phyloP scores from a whole-genome alignment of 2,888 invertebrate species.

The Rhamphomyia laevipes region DNA sequence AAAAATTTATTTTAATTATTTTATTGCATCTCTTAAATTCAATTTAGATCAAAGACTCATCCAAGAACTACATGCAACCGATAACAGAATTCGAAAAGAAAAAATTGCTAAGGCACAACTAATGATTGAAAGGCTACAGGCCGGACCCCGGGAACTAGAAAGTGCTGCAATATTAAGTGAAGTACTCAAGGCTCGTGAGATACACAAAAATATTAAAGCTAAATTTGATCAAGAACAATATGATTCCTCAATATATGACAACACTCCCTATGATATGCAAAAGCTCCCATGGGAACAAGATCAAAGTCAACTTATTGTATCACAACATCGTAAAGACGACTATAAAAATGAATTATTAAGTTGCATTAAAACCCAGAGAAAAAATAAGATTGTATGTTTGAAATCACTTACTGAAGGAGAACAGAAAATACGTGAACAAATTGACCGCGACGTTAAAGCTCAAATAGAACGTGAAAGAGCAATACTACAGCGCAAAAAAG shows the following conservation, averaged over 20 bases:
- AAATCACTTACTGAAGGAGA: neutral
- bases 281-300: neutral
- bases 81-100: slow-evolving; percentile 21
- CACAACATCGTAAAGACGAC: neutral
- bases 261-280: neutral
- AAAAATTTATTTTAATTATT: neutral
- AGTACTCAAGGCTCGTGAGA: slow-evolving; percentile 28
- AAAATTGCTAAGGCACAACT: slow-evolving; percentile 29
- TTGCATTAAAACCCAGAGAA: neutral
- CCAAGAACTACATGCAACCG: slow-evolving; percentile 17
- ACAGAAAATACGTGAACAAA: slow-evolving; percentile 17
- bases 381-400: neutral
- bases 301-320: neutral
- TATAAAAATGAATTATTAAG: neutral
- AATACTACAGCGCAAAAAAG: slow-evolving; percentile 21
- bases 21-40: neutral
- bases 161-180: slow-evolving; percentile 33
- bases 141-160: slow-evolving; percentile 30
- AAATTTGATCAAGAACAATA: neutral
- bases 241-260: neutral
- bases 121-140: slow-evolving; percentile 27
- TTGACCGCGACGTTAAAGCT: slow-evolving; percentile 27
- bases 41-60: neutral
- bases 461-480: slow-evolving; percentile 32
- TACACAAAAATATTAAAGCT: slow-evolving; percentile 26